Evolutionary conservation across 2,888 invertebrate species (phyloP), one percentile per base, ranked within the genome.

Genomic region (Leucophora obtusa): DNA sequence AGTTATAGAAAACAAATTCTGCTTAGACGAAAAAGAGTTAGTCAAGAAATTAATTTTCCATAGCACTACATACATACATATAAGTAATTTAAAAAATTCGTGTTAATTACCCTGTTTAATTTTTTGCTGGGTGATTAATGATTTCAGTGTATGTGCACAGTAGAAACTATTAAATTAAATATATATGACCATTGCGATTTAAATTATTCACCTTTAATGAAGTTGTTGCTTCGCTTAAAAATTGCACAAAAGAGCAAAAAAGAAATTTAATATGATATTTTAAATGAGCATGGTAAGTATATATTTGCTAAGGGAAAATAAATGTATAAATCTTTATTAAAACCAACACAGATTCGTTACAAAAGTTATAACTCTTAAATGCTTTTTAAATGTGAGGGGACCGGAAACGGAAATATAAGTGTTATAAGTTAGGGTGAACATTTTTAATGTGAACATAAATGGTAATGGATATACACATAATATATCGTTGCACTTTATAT

Each of bases 151-250:
- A 68, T 63, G 56, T 71, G 38, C 71, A 56, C 24, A 15, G 38
- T 38, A 76, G 76, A 59, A 81, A 81, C 69, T 69, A 60, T 76
- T 76, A 69, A 70, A 81, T 81, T 73, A 81, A 77, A 81, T 81
- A 77, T 65, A 77, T 69, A 77, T 77, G 72, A 72, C 80, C 79
- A 62, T 35, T 63, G 80, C 28, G 72, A 80, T 65, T 76, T 69
- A 72, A 76, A 73, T 76, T 81, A 71, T 70, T 72, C 70, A 69
- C 76, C 73, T 77, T 77, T 77, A 77, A 77, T 77, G 59, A 71
- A 60, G 77, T 77, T 77, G 70, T 58, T 76, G 76, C 63, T 70
- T 76, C 38, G 38, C 11, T 11, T 10, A 11, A 38, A 38, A 38
- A 28, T 28, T 28, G 4, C 28, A 38, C 35, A 38, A 38, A 38